Evolutionary conservation across 2,113 vertebrate genomes (phyloP).

Genomic region (Anthoscopus minutus): DNA sequence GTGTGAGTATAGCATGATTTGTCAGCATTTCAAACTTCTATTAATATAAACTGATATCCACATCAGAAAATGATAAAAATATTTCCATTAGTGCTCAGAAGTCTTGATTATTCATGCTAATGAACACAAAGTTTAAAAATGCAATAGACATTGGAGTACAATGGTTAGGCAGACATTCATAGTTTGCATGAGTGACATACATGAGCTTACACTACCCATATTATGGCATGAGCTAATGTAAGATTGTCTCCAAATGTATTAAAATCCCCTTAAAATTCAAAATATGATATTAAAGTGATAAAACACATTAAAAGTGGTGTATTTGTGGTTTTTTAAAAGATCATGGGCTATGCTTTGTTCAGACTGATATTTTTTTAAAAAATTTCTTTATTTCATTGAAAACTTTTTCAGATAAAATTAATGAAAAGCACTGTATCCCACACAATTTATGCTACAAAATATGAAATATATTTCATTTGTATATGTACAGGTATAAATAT

Average conservation of each 20-base stretch:
- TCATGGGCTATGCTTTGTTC: background rate
- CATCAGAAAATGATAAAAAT: background rate
- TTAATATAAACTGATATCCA: background rate
- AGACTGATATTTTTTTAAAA: background rate
- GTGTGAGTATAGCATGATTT: background rate
- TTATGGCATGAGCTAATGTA: background rate
- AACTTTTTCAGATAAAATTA: background rate
- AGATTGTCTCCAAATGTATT: background rate
- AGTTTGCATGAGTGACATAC: background rate
- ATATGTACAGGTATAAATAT: background rate
- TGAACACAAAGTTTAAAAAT: background rate
- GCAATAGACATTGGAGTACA: background rate
- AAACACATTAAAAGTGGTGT: background rate
- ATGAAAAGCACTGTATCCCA: background rate
- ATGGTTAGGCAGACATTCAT: background rate
- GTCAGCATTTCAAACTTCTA: background rate
- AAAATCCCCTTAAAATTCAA: background rate
- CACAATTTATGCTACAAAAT: background rate
- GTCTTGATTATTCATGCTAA: background rate
- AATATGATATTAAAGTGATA: background rate
- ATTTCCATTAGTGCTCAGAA: background rate
- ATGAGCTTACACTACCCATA: background rate
- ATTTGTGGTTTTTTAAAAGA: background rate
- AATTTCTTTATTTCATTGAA: background rate
- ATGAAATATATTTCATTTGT: background rate